Evolutionary conservation across 2,888 invertebrate species (phyloP), one percentile per base, ranked within the genome.

Genomic region (Furcula furcula): DNA sequence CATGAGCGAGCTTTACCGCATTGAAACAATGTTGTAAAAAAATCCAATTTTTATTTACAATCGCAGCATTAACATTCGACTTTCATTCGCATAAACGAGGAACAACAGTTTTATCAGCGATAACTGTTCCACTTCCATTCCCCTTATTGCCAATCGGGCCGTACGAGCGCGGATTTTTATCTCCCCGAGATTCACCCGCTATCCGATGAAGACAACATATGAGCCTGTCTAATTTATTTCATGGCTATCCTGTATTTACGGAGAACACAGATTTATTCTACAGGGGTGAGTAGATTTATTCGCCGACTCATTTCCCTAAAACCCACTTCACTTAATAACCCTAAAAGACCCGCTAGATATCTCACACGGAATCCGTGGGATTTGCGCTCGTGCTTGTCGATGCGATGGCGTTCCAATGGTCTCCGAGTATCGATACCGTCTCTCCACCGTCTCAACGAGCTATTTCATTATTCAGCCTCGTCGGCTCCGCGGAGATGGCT

Each of bases 301-400:
- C 63, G 64, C 59, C 64, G 58, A 63, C 74, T 82, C 81, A 81
- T 88, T 84, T 84, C 73, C 82, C 73, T 85, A 82, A 86, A 82
- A 81, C 83, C 81, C 81, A 82, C 84, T 86, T 75, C 76, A 71
- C 73, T 84, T 85, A 86, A 88, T 85, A 87, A 83, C 86, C 76
- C 74, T 81, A 72, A 85, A 81, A 70, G 81, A 76, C 73, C 73
- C 72, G 70, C 65, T 52, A 71, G 74, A 83, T 86, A 84, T 85
- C 81, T 86, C 78, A 78, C 72, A 76, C 65, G 74, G 78, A 81
- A 82, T 82, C 79, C 79, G 57, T 65, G 57, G 80, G 85, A 85
- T 87, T 86, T 83, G 78, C 76, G 65, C 65, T 55, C 57, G 58
- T 70, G 61, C 68, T 68, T 55, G 63, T 57, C 51, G 65, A 44